Evolutionary conservation across 2,797 vertebrate genomes (phyloP).

Genomic region (Nyctalus aviator): DNA sequence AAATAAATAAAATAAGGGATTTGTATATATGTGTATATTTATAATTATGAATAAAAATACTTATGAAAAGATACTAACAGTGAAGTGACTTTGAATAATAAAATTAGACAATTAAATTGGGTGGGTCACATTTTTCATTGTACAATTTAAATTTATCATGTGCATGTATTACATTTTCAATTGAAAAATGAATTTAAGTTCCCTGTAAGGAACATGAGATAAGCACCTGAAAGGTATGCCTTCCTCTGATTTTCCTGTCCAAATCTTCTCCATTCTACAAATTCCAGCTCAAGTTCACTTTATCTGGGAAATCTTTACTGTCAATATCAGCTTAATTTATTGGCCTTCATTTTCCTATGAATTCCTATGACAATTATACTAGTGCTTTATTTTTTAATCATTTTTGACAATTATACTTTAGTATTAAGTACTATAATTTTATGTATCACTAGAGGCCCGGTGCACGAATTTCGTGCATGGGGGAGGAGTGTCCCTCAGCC

Average conservation of each 20-base stretch:
- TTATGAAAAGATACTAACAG: slow-evolving; percentile 34
- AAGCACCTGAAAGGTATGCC: neutral
- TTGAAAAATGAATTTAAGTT: slow-evolving; percentile 52
- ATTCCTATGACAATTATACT: neutral
- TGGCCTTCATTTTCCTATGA: slow-evolving; percentile 36
- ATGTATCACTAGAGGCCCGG: neutral
- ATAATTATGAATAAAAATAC: neutral
- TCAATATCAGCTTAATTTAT: slow-evolving; percentile 31
- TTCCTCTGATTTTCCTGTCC: slow-evolving; percentile 23
- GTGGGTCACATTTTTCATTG: slow-evolving; percentile 4
- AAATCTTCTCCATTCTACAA: slow-evolving; percentile 56
- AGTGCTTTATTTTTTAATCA: neutral
- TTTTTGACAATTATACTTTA: slow-evolving; percentile 28
- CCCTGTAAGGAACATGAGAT: slow-evolving; percentile 45
- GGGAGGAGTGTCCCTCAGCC: no score
- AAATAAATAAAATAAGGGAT: neutral
- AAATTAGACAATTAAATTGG: slow-evolving; percentile 42
- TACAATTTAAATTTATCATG: slow-evolving; percentile 48
- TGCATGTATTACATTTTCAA: slow-evolving; percentile 45
- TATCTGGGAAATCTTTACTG: slow-evolving; percentile 28
- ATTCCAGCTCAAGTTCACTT: slow-evolving; percentile 33
- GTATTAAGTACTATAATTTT: slow-evolving; percentile 20
- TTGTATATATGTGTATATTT: neutral
- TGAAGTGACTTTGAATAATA: slow-evolving; percentile 36
- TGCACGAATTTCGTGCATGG: no score